Evolutionary conservation across 2,113 vertebrate genomes (phyloP), one percentile per base, ranked within the genome.

Genomic region (Pampusana beccarii): DNA sequence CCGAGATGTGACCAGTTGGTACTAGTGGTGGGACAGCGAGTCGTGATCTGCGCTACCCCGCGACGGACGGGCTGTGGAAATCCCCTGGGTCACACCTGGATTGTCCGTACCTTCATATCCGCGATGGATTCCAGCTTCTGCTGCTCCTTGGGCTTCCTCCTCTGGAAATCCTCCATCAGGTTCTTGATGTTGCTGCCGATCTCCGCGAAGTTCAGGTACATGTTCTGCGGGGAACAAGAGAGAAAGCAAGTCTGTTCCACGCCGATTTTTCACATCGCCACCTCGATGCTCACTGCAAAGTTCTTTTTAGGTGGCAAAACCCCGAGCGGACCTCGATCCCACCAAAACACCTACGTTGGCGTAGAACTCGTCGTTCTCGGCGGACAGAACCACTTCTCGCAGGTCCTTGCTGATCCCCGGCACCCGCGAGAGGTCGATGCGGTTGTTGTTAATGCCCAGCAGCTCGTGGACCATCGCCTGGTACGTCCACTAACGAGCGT

Each of bases 111-210:
- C 99, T 99, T 99, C 99, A 99, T 99, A 88, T 99, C 99, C 1
- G 98, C 88, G 36, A 99, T 99, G 79, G 99, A 99, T 90, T 99
- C 99, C 88, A 99, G 97, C 89, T 98, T 99, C 98, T 99, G 99
- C 77, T 99, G 99, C 51, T 97, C 99, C 95, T 99, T 99, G 1
- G 99, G 99, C 60, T 98, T 99, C 96, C 98, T 99, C 98, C 98
- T 99, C 98, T 99, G 99, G 91, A 99, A 99, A 86, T 99, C 99
- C 84, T 99, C 99, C 99, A 99, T 99, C 56, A 99, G 98, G 94
- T 99, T 99, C 97, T 99, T 99, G 88, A 99, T 99, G 97, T 99
- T 99, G 74, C 98, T 99, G 90, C 99, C 99, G 9, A 99, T 99
- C 92, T 99, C 99, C 1, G 99, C 99, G 1, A 99, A 99, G 97